Base-by-base conservation (phyloP, 2,888 invertebrate genomes). In the Diachrysia chrysitis region DNA sequence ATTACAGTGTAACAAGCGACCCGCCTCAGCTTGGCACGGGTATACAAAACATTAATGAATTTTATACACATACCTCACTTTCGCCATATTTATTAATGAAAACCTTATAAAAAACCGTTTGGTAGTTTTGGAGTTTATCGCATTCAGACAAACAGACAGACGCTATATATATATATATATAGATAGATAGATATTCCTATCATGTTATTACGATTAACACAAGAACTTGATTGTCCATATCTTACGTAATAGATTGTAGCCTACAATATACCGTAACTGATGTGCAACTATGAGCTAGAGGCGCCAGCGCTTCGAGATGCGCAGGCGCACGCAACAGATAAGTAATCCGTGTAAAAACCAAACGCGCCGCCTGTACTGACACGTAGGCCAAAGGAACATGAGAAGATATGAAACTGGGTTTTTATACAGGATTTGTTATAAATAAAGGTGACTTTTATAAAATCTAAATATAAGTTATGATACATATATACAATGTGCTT, bases 271-370 rank as follows among this genome's bases (percentile, higher is more conserved):
- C 48, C 48, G 48, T 51, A 21, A 21, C 48, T 51, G 48, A 51
- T 51, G 48, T 12, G 21, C n/a, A n/a, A n/a, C 19, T 51, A 21
- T 46, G 46, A 5, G 12, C 48, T 1, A 51, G 48, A 10, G 48
- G 48, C 48, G 48, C 48, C 48, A 16, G 10, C 35, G 12, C 12
- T 16, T 12, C 29, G 17, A 46, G 21, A 5, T 59, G 58, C 65
- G 56, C 54, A 42, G 21, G 21, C 60, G 32, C 21, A 17, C 23
- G 25, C 57, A 12, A 53, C 56, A 61, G 32, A 25, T 54, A 48
- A 35, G 46, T n/a, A 19, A 48, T 37, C 10, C 23, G 55, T 9
- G 67, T 76, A 56, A 74, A 74, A 76, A 46, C 71, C 71, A 10
- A 19, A 54, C 65, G 37, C 7, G 2, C 51, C 66, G 60, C n/a